Evolutionary conservation across 1,140 invertebrate genomes (phyloP).

Genomic region (Drosophila bipectinata): DNA sequence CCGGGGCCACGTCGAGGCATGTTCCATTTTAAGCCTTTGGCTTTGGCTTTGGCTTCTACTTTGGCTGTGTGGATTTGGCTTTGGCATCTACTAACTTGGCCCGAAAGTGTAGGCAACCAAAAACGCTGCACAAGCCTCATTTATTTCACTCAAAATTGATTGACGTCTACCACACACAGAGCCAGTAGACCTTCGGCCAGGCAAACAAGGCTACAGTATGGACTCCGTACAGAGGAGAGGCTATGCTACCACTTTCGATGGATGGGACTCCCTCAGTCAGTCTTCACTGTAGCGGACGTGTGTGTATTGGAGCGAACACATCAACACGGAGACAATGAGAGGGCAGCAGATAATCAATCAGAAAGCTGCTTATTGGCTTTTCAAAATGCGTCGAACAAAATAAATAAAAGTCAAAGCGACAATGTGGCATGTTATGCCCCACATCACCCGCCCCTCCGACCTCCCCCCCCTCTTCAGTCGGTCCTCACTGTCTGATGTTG

Average conservation of each 20-base stretch:
- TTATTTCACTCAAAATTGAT: conserved; percentile 76
- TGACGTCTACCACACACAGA: conserved; percentile 42
- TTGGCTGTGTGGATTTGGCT: neutral
- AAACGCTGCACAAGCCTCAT: conserved; percentile 62
- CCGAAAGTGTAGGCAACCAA: conserved; percentile 36
- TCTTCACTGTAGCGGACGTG: conserved; percentile 10
- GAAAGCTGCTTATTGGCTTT: conserved; percentile 78
- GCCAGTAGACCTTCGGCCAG: conserved; percentile 5
- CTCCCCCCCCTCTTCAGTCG: no score
- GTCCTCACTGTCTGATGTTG: neutral
- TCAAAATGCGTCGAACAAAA: conserved; percentile 78
- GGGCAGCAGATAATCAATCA: conserved; percentile 75
- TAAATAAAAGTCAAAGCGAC: conserved; percentile 78
- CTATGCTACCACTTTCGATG: no score
- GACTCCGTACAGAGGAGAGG: neutral
- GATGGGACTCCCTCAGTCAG: neutral
- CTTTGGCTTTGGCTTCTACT: conserved; percentile 1
- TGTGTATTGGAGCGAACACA: conserved; percentile 10
- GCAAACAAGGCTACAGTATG: conserved; percentile 7
- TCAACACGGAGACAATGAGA: conserved; percentile 38
- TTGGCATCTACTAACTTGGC: neutral
- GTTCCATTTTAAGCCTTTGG: conserved; percentile 57
- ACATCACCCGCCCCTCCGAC: neutral
- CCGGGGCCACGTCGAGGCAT: conserved; percentile 7
- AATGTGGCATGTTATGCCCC: conserved; percentile 61